Conservation (phyloP, 2,113 vertebrate genomes). For the Opisthocomus hoazin region DNA sequence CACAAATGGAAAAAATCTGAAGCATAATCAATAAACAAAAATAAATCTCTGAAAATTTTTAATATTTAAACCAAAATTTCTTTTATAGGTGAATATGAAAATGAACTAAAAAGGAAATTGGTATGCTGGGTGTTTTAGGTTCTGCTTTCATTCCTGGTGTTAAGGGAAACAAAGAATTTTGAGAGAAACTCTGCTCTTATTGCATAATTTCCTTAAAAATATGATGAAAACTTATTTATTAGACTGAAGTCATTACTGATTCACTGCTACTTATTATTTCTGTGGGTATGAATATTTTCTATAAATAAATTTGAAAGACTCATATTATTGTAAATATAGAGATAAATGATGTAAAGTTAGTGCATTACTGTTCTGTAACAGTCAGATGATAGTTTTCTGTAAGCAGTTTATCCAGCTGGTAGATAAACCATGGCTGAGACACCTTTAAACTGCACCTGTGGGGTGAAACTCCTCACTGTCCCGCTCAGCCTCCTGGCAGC, state of each 20-base stretch:
- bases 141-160: background rate
- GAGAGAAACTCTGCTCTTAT: background rate
- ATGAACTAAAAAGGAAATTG: background rate
- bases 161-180: background rate
- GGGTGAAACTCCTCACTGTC: background rate
- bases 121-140: background rate
- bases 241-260: background rate
- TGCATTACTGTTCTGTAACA: background rate
- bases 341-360: background rate
- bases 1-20: background rate
- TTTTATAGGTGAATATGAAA: background rate
- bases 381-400: background rate
- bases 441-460: background rate
- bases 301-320: background rate
- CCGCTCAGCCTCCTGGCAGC: background rate
- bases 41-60: background rate
- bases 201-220: background rate
- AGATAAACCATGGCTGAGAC: background rate
- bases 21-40: background rate
- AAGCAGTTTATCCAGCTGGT: background rate
- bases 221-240: background rate
- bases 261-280: background rate
- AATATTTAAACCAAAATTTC: background rate
- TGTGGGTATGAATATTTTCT: background rate
- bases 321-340: background rate